phyloP scores from a whole-genome alignment of 2,797 vertebrate genomes.

The Dromococcyx pavoninus region DNA sequence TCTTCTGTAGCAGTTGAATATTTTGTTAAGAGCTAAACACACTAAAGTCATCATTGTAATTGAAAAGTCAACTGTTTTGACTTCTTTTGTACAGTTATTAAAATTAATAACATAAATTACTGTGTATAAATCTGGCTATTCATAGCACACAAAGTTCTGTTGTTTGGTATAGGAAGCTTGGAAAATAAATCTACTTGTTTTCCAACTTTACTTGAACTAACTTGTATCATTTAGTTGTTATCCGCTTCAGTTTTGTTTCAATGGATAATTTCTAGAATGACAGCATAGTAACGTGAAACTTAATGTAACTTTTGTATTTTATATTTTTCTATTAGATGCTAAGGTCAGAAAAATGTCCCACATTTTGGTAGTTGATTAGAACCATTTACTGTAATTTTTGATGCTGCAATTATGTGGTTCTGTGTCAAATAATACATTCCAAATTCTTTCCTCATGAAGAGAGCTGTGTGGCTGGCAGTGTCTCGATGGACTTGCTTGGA shows the following conservation, averaged over 20 bases:
- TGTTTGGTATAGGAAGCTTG: not conserved
- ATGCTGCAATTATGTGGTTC: slow-evolving; percentile 53
- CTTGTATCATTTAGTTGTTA: not conserved
- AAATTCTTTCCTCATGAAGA: slow-evolving; percentile 47
- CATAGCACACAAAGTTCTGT: not conserved
- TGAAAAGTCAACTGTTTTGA: not conserved
- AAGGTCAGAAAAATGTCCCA: slow-evolving; percentile 52
- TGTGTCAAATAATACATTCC: slow-evolving; percentile 53
- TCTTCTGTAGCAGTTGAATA: not conserved
- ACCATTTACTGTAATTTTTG: slow-evolving; percentile 50
- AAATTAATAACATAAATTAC: not conserved
- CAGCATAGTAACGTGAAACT: not conserved
- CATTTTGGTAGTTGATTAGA: slow-evolving; percentile 67
- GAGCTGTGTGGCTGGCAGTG: slow-evolving; percentile 33
- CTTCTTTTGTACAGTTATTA: not conserved
- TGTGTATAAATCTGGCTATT: not conserved
- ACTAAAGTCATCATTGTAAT: not conserved
- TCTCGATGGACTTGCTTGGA: slow-evolving; percentile 14
- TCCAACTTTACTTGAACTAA: not conserved
- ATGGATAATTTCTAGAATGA: not conserved
- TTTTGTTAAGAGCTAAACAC: not conserved
- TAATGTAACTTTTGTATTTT: slow-evolving; percentile 39
- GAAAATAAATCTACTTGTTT: not conserved
- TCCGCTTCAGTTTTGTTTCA: not conserved
- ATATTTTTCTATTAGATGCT: slow-evolving; percentile 46